phyloP scores from a whole-genome alignment of 2,888 invertebrate species.

The Ormyrus nitidulus region DNA sequence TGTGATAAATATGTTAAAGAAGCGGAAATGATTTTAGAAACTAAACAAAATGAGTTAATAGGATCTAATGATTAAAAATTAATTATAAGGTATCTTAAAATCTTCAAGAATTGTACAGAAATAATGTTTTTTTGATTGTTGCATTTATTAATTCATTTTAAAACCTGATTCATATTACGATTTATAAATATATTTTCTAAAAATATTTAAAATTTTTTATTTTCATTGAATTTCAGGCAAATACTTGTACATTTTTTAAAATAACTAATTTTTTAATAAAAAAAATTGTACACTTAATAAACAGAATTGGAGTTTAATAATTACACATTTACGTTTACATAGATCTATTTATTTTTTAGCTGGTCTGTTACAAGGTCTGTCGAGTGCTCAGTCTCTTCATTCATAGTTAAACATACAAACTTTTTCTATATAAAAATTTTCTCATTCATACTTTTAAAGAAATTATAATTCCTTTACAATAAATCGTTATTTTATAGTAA shows the following conservation, averaged over 20 bases:
- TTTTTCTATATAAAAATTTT: not conserved
- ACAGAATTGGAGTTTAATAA: too few species aligned
- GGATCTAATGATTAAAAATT: slow-evolving; percentile 72
- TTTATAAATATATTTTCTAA: not conserved
- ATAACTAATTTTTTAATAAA: too few species aligned
- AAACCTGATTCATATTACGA: too few species aligned
- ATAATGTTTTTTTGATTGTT: too few species aligned
- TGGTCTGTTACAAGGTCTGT: slow-evolving; percentile 8
- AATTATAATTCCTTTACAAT: slow-evolving; percentile 14
- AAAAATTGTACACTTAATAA: too few species aligned
- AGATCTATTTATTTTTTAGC: slow-evolving; percentile 43
- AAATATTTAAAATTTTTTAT: not conserved
- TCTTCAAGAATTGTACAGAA: too few species aligned
- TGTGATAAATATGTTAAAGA: slow-evolving; percentile 82
- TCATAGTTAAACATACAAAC: slow-evolving; percentile 17
- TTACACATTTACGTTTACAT: not conserved
- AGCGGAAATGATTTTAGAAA: slow-evolving; percentile 81
- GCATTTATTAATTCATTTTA: too few species aligned
- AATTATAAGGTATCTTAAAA: not conserved
- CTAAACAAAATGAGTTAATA: slow-evolving; percentile 87
- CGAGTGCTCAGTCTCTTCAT: slow-evolving; percentile 27
- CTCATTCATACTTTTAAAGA: slow-evolving; percentile 27
- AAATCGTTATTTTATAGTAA: slow-evolving; percentile 13
- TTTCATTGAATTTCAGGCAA: too few species aligned
- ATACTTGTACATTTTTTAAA: too few species aligned